phyloP scores from a whole-genome alignment of 1,140 invertebrate species.

The Neocloeon triangulifer region DNA sequence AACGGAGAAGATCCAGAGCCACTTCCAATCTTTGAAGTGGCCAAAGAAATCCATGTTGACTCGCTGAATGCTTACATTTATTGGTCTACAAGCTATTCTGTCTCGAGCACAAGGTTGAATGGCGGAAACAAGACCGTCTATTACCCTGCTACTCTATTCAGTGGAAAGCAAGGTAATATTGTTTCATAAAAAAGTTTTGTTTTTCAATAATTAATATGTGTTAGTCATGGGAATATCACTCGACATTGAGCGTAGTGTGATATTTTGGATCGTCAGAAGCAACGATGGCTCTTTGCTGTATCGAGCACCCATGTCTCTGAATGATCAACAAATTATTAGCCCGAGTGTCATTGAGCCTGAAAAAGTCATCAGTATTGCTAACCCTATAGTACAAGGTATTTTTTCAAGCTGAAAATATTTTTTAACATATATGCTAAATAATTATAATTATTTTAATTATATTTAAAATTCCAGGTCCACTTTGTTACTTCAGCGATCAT shows the following conservation, averaged over 20 bases:
- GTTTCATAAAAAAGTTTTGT: neutral
- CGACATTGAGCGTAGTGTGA: slow-evolving; percentile 41
- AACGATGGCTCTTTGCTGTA: slow-evolving; percentile 49
- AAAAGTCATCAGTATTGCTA: slow-evolving; percentile 3
- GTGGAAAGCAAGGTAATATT: slow-evolving; percentile 41
- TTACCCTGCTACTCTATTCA: slow-evolving; percentile 47
- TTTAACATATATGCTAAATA: slow-evolving; percentile 1
- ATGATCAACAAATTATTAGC: slow-evolving; percentile 7
- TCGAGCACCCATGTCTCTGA: slow-evolving; percentile 34
- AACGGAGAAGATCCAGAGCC: slow-evolving; percentile 45
- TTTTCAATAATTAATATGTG: slow-evolving; percentile 3
- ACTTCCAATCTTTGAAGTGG: slow-evolving; percentile 49
- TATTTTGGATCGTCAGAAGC: slow-evolving; percentile 61
- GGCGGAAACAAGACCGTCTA: slow-evolving; percentile 49
- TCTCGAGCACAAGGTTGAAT: slow-evolving; percentile 56
- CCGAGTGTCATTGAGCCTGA: slow-evolving; percentile 1
- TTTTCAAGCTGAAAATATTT: neutral
- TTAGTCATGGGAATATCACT: slow-evolving; percentile 58
- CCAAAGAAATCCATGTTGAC: slow-evolving; percentile 61
- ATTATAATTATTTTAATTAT: neutral
- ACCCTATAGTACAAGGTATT: slow-evolving; percentile 9
- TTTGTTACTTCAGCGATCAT: slow-evolving; percentile 56
- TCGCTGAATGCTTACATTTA: slow-evolving; percentile 59
- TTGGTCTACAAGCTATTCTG: slow-evolving; percentile 62
- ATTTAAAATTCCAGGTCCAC: slow-evolving; percentile 20